These are phyloP conservation scores for Percopsis omiscomaycus DNA, from an alignment of 2,797 vertebrate species.

Conservation along the genomic window DNA sequence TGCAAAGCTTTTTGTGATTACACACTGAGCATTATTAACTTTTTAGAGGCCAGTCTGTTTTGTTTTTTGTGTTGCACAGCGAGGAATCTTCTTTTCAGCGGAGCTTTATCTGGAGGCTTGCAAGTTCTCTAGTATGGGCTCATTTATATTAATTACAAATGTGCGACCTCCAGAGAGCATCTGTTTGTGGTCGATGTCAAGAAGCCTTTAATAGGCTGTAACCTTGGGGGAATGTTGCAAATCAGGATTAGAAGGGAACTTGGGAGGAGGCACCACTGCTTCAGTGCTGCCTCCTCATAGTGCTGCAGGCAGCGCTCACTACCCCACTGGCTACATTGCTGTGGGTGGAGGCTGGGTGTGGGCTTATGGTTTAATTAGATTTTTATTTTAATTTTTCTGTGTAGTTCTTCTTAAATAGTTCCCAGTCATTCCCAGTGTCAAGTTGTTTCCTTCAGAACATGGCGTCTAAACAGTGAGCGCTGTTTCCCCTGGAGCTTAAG, in stretches of 20 bases:
- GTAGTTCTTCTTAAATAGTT: too few species aligned
- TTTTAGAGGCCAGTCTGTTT: conserved; percentile 31
- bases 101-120: conserved; percentile 1
- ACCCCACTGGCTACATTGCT: not conserved
- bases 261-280: conserved; percentile 2
- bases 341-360: too few species aligned
- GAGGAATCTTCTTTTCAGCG: conserved; percentile 9
- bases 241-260: conserved; percentile 18
- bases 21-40: conserved; percentile 26
- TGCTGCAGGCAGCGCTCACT: not conserved
- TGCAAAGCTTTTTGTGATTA: conserved; percentile 36
- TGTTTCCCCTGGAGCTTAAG: too few species aligned
- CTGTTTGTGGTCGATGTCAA: conserved; percentile 22
- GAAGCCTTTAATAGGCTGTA: conserved; percentile 23
- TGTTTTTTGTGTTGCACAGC: conserved; percentile 14
- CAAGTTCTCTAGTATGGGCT: conserved; percentile 13
- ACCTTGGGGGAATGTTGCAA: conserved; percentile 16
- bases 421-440: too few species aligned
- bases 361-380: too few species aligned
- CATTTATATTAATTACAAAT: conserved; percentile 15
- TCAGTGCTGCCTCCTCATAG: conserved; percentile 10
- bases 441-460: too few species aligned
- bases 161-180: conserved; percentile 9
- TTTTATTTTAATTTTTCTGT: too few species aligned
- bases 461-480: too few species aligned